These are phyloP conservation scores for Lochmaea crataegi DNA, from an alignment of 2,888 invertebrate genomes.

Conservation along the genomic window DNA sequence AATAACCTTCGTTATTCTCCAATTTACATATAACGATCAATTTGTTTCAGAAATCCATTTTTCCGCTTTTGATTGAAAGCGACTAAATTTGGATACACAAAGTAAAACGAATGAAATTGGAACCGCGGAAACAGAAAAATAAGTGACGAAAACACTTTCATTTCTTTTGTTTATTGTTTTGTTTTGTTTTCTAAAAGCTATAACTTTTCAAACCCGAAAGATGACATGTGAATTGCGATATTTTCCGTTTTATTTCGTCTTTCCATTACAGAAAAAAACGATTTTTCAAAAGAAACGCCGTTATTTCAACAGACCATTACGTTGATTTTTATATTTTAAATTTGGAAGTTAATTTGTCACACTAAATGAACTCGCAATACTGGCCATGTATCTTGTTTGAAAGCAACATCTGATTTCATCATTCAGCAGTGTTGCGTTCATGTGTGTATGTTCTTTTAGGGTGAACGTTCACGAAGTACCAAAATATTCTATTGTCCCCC, in stretches of 20 bases:
- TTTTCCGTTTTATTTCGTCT: slow-evolving; percentile 14
- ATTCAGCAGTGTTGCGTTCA: no score
- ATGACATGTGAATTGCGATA: slow-evolving; percentile 24
- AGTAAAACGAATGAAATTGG: not conserved
- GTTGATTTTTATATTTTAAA: not conserved
- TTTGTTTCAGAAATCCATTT: not conserved
- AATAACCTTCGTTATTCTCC: not conserved
- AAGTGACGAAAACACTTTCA: slow-evolving; percentile 30
- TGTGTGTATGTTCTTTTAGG: no score
- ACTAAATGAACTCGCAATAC: no score
- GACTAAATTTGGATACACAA: not conserved
- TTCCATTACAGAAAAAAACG: slow-evolving; percentile 19
- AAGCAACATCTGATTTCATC: no score
- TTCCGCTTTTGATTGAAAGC: not conserved
- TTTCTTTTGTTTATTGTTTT: slow-evolving; percentile 36
- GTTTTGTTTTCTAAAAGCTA: slow-evolving; percentile 32
- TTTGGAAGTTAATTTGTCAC: no score
- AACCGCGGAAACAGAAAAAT: slow-evolving; percentile 18
- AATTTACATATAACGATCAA: not conserved
- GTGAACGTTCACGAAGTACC: no score
- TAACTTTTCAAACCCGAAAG: slow-evolving; percentile 24
- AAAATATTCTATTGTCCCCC: no score
- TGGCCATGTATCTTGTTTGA: no score
- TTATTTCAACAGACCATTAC: not conserved
- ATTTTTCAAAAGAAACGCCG: not conserved